phyloP scores from a whole-genome alignment of 2,888 invertebrate genomes.

The Hypomecis atomaria region DNA sequence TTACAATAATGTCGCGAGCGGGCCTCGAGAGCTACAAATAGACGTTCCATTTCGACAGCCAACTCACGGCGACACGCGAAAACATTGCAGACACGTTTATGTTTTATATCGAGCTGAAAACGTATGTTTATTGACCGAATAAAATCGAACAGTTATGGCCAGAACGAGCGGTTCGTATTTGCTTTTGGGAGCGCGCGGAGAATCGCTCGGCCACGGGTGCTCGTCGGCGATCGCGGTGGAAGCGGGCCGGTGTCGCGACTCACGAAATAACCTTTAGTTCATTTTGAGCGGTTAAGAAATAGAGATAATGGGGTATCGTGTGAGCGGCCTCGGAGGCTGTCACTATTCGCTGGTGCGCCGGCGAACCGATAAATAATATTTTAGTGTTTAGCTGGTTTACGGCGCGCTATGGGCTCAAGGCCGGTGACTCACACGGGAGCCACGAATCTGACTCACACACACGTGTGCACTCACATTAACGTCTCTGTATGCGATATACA shows the following conservation, averaged over 20 bases:
- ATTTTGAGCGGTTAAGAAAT: constrained; percentile 44
- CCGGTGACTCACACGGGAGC: constrained; percentile 75
- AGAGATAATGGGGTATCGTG: constrained; percentile 51
- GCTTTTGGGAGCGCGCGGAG: constrained; percentile 11
- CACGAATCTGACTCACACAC: constrained; percentile 64
- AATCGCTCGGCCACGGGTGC: constrained; percentile 9
- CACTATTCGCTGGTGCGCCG: constrained; percentile 55
- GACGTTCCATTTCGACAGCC: constrained; percentile 81
- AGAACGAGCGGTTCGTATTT: constrained; percentile 18
- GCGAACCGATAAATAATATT: constrained; percentile 75
- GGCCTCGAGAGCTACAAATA: constrained; percentile 82
- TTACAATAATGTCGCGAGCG: constrained; percentile 79
- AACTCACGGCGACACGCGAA: constrained; percentile 76
- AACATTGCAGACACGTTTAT: constrained; percentile 73
- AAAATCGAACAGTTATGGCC: constrained; percentile 21
- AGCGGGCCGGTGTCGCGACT: constrained; percentile 22
- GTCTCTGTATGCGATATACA: constrained; percentile 44
- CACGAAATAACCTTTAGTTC: constrained; percentile 37
- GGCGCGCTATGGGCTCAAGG: constrained; percentile 68
- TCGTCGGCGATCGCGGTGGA: constrained; percentile 13
- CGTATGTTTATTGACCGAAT: constrained; percentile 41
- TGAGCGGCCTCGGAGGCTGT: constrained; percentile 62
- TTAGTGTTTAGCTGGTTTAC: constrained; percentile 68
- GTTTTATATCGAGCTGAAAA: constrained; percentile 63
- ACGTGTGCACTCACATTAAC: constrained; percentile 38